phyloP scores from a whole-genome alignment of 2,888 invertebrate genomes.

The Callimorpha dominula region DNA sequence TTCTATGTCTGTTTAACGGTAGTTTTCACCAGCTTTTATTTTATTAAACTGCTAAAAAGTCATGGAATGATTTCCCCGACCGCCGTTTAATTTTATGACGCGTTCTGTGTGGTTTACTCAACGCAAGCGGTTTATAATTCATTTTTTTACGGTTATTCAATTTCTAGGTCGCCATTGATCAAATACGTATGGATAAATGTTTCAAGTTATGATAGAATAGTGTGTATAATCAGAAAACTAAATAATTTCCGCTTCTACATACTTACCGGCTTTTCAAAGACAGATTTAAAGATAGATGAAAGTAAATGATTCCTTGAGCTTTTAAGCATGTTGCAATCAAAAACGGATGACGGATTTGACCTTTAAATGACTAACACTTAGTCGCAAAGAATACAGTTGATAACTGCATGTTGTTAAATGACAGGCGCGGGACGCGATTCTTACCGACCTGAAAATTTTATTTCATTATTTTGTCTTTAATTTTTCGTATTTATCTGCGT shows the following conservation, averaged over 20 bases:
- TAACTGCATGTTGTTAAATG: background rate
- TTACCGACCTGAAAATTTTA: background rate
- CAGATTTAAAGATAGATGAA: background rate
- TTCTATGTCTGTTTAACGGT: slow-evolving; percentile 59
- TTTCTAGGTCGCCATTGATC: background rate
- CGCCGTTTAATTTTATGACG: background rate
- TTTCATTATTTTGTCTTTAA: background rate
- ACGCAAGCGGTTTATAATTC: no score
- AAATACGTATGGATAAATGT: background rate
- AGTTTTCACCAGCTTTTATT: slow-evolving; percentile 53
- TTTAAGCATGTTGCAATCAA: background rate
- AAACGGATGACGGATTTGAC: background rate
- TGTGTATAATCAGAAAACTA: background rate
- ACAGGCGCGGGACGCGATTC: background rate
- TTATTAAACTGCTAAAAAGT: slow-evolving; percentile 20
- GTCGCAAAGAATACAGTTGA: background rate
- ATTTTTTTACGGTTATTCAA: background rate
- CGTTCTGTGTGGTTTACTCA: no score
- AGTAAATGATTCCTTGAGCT: background rate
- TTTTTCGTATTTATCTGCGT: background rate
- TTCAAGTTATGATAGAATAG: background rate
- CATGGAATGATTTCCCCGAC: background rate
- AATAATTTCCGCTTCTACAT: background rate
- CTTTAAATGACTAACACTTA: background rate
- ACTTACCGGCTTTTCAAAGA: background rate